A percentile compares a stretch with the other conserved stretches of the same genome.
Evolutionary conservation across 2,888 invertebrate genomes (phyloP).

Genomic region (Marasmarcha lunaedactyla): DNA sequence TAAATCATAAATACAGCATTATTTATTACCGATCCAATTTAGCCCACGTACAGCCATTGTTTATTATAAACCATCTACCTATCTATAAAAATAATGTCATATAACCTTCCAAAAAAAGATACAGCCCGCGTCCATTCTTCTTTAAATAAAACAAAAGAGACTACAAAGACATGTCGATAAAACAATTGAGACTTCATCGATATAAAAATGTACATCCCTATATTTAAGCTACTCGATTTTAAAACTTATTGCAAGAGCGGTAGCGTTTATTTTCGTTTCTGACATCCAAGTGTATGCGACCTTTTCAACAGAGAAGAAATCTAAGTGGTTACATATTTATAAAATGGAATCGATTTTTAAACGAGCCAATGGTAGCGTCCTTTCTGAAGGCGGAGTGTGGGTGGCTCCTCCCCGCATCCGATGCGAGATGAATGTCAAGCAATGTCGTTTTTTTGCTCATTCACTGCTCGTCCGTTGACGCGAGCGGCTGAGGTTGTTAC

Average conservation of each 20-base stretch:
- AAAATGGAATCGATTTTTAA: slow-evolving; percentile 70
- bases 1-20: slow-evolving; percentile 62
- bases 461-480: slow-evolving; percentile 43
- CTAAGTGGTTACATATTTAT: slow-evolving; percentile 69
- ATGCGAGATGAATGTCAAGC: slow-evolving; percentile 55
- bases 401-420: slow-evolving; percentile 45
- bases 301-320: slow-evolving; percentile 24
- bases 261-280: neutral
- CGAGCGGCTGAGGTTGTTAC: slow-evolving; percentile 23
- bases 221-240: slow-evolving; percentile 18
- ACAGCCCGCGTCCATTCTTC: slow-evolving; percentile 44
- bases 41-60: slow-evolving; percentile 53
- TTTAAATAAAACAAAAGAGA: slow-evolving; percentile 68
- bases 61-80: slow-evolving; percentile 35
- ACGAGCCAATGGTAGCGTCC: slow-evolving; percentile 55
- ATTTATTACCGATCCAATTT: slow-evolving; percentile 65
- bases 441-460: slow-evolving; percentile 48
- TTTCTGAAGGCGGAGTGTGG: slow-evolving; percentile 46
- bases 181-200: slow-evolving; percentile 52
- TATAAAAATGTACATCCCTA: slow-evolving; percentile 30
- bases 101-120: slow-evolving; percentile 38
- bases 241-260: slow-evolving; percentile 13
- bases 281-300: slow-evolving; percentile 14
- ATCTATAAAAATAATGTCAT: slow-evolving; percentile 32
- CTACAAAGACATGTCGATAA: slow-evolving; percentile 64